These are phyloP conservation scores for Chrysomela aeneicollis DNA, from an alignment of 2,888 invertebrate genomes.

Conservation along the genomic window DNA sequence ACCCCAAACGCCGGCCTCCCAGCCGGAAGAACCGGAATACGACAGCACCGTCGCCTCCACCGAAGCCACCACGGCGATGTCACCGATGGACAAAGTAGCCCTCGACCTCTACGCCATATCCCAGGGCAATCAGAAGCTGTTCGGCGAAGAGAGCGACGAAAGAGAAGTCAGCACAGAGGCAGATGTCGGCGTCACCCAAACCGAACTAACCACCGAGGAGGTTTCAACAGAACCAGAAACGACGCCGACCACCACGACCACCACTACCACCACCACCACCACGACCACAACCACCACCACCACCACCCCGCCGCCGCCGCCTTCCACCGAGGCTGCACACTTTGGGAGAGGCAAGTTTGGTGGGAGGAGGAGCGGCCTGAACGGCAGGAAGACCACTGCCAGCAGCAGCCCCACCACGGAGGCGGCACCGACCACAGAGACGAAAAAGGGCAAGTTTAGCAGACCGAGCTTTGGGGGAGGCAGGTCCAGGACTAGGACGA, in stretches of 20 bases:
- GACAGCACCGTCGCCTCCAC: conserved; percentile 50
- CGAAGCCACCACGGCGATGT: conserved; percentile 70
- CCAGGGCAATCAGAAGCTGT: conserved; percentile 67
- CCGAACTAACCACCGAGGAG: conserved; percentile 41
- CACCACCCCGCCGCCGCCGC: conserved; percentile 62
- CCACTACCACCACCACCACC: conserved; percentile 65
- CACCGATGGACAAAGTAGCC: conserved; percentile 80
- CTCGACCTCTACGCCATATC: conserved; percentile 83
- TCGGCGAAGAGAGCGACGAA: conserved; percentile 59
- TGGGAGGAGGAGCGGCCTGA: conserved; percentile 44
- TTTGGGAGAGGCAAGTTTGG: conserved; percentile 44
- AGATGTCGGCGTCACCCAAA: conserved; percentile 39
- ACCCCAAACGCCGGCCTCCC: background rate
- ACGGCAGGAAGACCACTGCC: conserved; percentile 49
- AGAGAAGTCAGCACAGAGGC: conserved; percentile 58
- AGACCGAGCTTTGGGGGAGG: conserved; percentile 64
- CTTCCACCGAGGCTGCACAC: conserved; percentile 56
- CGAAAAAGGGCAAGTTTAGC: conserved; percentile 62
- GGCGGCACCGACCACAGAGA: conserved; percentile 62
- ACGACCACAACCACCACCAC: conserved; percentile 63
- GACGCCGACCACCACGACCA: conserved; percentile 67
- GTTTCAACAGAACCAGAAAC: conserved; percentile 51
- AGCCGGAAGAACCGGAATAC: conserved; percentile 55
- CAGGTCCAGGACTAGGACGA: conserved; percentile 55
- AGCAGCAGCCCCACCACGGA: conserved; percentile 56